Percentiles rank a stretch among this genome's conserved stretches.
Evolutionary conservation across 2,888 invertebrate genomes (phyloP).

Genomic region (Hypomecis atomaria): DNA sequence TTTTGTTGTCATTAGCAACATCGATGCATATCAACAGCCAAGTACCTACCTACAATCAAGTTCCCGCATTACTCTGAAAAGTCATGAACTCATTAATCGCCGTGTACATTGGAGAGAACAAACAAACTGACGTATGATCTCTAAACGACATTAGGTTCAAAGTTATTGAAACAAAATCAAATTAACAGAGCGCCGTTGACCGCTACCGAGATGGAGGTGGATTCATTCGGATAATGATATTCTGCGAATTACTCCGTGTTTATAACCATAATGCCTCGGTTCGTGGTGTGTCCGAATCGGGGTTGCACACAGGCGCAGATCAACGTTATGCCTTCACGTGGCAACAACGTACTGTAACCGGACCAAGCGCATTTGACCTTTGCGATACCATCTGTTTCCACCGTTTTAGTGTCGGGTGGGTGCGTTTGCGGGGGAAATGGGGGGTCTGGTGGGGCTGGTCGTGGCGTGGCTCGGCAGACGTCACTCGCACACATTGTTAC

Average conservation of each 20-base stretch:
- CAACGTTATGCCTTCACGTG: conserved; percentile 75
- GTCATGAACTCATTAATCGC: conserved; percentile 22
- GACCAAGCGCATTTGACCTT: conserved; percentile 60
- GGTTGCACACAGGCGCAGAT: conserved; percentile 77
- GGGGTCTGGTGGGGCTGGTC: conserved; percentile 58
- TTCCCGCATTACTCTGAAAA: conserved; percentile 12
- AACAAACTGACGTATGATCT: conserved; percentile 32
- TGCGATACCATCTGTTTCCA: conserved; percentile 62
- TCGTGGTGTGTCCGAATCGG: conserved; percentile 80
- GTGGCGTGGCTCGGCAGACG: conserved; percentile 77
- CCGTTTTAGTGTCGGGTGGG: conserved; percentile 48
- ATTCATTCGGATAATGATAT: conserved; percentile 82
- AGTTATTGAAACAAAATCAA: conserved; percentile 58
- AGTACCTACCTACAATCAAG: neutral
- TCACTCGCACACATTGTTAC: conserved; percentile 73
- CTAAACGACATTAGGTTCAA: conserved; percentile 35
- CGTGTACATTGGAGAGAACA: conserved; percentile 15
- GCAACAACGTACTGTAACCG: conserved; percentile 74
- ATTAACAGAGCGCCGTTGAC: conserved; percentile 56
- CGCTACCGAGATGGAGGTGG: conserved; percentile 60
- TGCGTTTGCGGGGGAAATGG: conserved; percentile 55
- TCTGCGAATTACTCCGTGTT: conserved; percentile 81
- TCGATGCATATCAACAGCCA: conserved; percentile 18
- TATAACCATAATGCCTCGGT: conserved; percentile 76
- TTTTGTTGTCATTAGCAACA: conserved; percentile 31